Evolutionary conservation across 2,888 invertebrate genomes (phyloP).

Genomic region (Pristionchus maxplancki): DNA sequence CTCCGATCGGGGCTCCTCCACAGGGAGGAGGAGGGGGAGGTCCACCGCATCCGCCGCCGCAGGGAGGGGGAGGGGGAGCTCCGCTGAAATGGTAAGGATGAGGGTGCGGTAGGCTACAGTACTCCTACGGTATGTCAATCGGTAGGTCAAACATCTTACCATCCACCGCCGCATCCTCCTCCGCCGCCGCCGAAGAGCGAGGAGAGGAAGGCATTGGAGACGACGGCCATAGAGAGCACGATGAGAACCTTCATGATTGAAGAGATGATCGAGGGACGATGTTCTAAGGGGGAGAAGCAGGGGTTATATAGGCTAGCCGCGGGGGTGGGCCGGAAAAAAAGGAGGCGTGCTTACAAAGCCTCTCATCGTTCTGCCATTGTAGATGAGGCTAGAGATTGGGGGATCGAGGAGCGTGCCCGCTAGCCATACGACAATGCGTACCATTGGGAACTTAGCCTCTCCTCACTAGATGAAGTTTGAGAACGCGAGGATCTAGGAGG

Average conservation of each 20-base stretch:
- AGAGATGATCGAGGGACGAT: slow-evolving; percentile 80
- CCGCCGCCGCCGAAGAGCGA: slow-evolving; percentile 44
- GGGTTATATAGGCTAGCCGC: slow-evolving; percentile 14
- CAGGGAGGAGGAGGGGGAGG: slow-evolving; percentile 19
- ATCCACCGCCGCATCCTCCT: slow-evolving; percentile 50
- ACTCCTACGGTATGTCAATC: background rate
- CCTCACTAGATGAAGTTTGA: no score
- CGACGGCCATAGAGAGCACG: slow-evolving; percentile 31
- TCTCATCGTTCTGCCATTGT: background rate
- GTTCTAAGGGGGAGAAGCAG: background rate
- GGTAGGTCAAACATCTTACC: background rate
- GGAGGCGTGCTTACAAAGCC: background rate
- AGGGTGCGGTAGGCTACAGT: background rate
- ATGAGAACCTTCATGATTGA: slow-evolving; percentile 41
- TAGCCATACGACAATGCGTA: no score
- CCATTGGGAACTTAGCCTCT: no score
- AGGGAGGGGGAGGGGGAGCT: slow-evolving; percentile 42
- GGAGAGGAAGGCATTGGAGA: slow-evolving; percentile 37
- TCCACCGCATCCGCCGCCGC: slow-evolving; percentile 28
- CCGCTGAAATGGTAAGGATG: background rate
- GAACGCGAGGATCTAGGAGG: no score
- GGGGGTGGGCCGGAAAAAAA: background rate
- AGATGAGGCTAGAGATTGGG: background rate
- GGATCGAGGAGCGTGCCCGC: no score
- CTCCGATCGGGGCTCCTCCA: slow-evolving; percentile 28